Evolutionary conservation across 2,888 invertebrate genomes (phyloP).

Genomic region (Tridacna crocea): DNA sequence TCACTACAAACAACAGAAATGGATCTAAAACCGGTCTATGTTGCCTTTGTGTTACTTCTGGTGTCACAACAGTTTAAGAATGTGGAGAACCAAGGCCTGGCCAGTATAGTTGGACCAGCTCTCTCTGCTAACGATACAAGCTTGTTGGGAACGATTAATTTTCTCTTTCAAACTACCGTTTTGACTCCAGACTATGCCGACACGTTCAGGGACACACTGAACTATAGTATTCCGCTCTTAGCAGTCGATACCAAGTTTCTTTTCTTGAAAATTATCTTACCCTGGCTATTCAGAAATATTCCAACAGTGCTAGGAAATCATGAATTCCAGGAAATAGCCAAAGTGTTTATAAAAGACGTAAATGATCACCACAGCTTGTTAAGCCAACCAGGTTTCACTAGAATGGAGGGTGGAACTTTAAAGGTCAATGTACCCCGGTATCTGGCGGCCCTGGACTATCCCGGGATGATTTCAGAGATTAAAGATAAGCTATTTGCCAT

Average conservation of each 20-base stretch:
- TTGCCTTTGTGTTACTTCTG: not conserved
- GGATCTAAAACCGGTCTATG: not conserved
- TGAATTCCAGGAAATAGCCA: constrained; percentile 29
- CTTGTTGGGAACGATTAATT: not conserved
- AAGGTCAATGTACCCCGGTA: not conserved
- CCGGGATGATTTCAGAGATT: constrained; percentile 26
- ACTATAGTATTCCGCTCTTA: constrained; percentile 7
- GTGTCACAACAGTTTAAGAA: not conserved
- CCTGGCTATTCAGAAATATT: constrained; percentile 27
- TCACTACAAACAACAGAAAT: not conserved
- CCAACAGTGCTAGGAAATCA: constrained; percentile 31
- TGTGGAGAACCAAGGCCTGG: not conserved
- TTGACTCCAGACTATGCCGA: not conserved
- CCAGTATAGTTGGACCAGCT: not conserved
- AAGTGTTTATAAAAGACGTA: constrained; percentile 5
- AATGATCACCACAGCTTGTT: not conserved
- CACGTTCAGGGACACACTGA: not conserved
- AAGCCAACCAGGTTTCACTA: not conserved
- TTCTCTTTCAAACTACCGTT: not conserved
- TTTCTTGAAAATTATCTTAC: not conserved
- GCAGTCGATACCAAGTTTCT: not conserved
- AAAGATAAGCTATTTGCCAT: constrained; percentile 53
- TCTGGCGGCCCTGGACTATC: constrained; percentile 34
- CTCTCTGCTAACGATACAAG: not conserved
- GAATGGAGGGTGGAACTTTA: not conserved